Conservation (phyloP, 2,797 vertebrate genomes). For the Coracias cyanogaster region DNA sequence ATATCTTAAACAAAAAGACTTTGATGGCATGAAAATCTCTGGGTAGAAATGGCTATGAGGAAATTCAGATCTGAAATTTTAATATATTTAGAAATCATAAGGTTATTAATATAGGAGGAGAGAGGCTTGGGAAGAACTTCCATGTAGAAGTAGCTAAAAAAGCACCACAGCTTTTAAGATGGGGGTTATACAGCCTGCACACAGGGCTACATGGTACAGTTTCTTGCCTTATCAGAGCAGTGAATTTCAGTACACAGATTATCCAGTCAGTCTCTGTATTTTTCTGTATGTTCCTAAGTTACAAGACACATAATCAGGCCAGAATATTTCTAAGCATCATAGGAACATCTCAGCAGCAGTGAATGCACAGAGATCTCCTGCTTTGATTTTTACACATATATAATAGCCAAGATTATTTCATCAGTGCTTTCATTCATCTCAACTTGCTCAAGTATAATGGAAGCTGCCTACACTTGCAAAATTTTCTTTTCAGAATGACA, state of each 20-base stretch:
- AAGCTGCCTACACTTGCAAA: slow-evolving; percentile 20
- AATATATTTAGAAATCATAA: background rate
- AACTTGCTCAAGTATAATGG: background rate
- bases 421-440: slow-evolving; percentile 40
- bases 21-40: background rate
- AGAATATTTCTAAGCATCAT: background rate
- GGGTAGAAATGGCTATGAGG: background rate
- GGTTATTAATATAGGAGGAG: background rate
- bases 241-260: background rate
- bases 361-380: background rate
- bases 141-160: background rate
- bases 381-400: background rate
- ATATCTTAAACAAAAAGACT: background rate
- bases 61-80: background rate
- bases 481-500: slow-evolving; percentile 24
- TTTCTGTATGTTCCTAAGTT: background rate
- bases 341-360: background rate
- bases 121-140: background rate
- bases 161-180: background rate
- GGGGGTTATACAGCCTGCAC: background rate
- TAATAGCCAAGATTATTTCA: slow-evolving; percentile 35
- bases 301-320: background rate
- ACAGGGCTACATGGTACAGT: rapidly evolving
- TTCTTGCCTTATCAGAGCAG: rapidly evolving
- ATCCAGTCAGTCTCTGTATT: background rate